Percentiles rank a stretch among this genome's conserved stretches.
Conservation (phyloP, 2,888 invertebrate species). For the Hylaea fasciaria region DNA sequence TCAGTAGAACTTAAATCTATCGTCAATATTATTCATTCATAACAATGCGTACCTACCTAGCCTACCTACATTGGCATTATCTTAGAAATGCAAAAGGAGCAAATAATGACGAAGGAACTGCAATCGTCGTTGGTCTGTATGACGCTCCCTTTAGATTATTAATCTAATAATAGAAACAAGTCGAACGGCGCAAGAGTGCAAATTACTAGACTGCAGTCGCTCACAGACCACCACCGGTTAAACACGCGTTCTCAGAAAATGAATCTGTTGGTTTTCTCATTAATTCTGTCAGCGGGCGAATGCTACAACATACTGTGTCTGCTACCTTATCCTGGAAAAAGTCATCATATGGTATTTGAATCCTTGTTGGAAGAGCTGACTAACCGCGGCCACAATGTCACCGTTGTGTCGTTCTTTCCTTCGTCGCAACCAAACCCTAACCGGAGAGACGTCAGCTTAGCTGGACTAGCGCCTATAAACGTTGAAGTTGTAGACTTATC, state of each 20-base stretch:
- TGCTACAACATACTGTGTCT: conserved; percentile 66
- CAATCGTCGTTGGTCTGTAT: conserved; percentile 11
- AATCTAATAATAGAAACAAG: conserved; percentile 36
- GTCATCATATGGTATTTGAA: conserved; percentile 79
- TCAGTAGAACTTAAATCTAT: too few species aligned
- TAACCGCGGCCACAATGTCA: conserved; percentile 72
- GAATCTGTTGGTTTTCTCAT: conserved; percentile 37
- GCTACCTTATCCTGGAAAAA: conserved; percentile 76
- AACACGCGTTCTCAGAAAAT: conserved; percentile 36
- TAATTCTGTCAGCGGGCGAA: conserved; percentile 39
- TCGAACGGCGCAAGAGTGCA: conserved; percentile 8
- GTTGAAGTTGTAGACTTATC: conserved; percentile 57
- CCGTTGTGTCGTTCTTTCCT: conserved; percentile 78
- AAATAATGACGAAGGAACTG: conserved; percentile 25
- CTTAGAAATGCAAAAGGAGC: not conserved
- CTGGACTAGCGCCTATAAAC: conserved; percentile 48
- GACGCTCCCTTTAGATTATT: conserved; percentile 22
- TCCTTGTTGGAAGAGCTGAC: conserved; percentile 72
- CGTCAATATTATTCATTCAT: too few species aligned
- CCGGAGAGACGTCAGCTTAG: conserved; percentile 59
- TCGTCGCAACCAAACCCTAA: conserved; percentile 41
- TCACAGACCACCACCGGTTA: conserved; percentile 19
- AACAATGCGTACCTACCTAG: too few species aligned
- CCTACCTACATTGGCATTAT: conserved; percentile 7
- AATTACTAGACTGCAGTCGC: conserved; percentile 17